Conservation (phyloP, 2,113 vertebrate genomes). For the Trogon melanurus region DNA sequence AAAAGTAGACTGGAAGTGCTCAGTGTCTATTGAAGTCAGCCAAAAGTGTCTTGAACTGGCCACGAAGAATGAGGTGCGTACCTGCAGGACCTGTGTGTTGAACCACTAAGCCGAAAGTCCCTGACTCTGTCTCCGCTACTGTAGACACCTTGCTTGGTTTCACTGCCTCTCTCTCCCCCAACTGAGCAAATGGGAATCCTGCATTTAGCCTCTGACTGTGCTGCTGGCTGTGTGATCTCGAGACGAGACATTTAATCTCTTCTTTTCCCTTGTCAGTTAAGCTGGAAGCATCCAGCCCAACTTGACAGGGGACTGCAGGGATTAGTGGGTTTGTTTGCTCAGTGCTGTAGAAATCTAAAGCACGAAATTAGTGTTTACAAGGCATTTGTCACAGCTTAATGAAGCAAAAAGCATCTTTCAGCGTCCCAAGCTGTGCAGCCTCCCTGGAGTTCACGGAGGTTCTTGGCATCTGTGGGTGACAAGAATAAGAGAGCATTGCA, state of each 20-base stretch:
- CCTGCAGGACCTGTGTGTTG: not conserved
- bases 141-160: not conserved
- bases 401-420: slow-evolving; percentile 11
- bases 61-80: not conserved
- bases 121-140: not conserved
- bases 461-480: not conserved
- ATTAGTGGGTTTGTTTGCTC: slow-evolving; percentile 25
- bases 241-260: slow-evolving; percentile 12
- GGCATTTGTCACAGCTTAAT: not conserved
- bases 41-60: not conserved
- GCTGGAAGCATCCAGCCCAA: not conserved
- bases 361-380: slow-evolving; percentile 20
- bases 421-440: not conserved
- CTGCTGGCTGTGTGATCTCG: not conserved
- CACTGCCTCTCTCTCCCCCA: not conserved
- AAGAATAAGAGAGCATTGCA: not conserved
- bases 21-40: not conserved
- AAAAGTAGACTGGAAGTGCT: not conserved
- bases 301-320: not conserved
- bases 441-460: not conserved
- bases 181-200: not conserved
- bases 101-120: not conserved
- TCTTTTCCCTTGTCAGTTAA: not conserved
- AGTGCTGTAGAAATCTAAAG: slow-evolving; percentile 29
- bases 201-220: not conserved